Percentiles rank a stretch among this genome's conserved stretches.
These are phyloP conservation scores for Laspeyria flexula DNA, from an alignment of 2,888 invertebrate species.

Conservation along the genomic window DNA sequence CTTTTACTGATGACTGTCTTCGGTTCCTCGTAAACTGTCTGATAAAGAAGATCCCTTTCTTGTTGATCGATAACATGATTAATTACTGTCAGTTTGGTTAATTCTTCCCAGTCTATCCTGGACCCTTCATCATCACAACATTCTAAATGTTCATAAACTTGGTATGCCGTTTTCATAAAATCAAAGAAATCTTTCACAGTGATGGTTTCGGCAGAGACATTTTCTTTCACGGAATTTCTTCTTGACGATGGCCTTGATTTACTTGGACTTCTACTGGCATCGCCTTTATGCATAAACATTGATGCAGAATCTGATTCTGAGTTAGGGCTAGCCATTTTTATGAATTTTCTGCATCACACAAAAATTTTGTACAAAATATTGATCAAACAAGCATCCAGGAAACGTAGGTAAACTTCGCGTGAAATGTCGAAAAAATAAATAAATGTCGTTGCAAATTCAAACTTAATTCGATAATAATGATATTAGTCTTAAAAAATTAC, in stretches of 20 bases:
- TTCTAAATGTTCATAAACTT: conserved; percentile 85
- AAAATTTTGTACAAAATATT: conserved; percentile 45
- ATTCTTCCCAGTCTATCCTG: conserved; percentile 83
- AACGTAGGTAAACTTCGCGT: conserved; percentile 17
- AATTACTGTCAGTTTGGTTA: conserved; percentile 79
- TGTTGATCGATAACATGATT: conserved; percentile 80
- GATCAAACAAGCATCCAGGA: conserved; percentile 60
- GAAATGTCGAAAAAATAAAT: not conserved
- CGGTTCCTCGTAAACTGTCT: conserved; percentile 63
- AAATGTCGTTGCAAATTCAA: conserved; percentile 4
- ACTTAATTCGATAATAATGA: no score
- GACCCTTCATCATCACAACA: conserved; percentile 73
- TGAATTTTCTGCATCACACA: conserved; percentile 23
- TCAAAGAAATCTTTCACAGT: conserved; percentile 90
- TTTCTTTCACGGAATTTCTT: conserved; percentile 58
- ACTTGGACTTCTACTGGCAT: conserved; percentile 53
- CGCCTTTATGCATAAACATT: conserved; percentile 73
- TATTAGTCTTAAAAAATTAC: not conserved
- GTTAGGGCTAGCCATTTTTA: conserved; percentile 70
- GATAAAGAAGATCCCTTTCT: conserved; percentile 74
- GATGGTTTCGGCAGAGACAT: conserved; percentile 84
- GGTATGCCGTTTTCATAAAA: conserved; percentile 90
- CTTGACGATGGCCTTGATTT: conserved; percentile 56
- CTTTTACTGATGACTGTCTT: conserved; percentile 73
- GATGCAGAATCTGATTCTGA: conserved; percentile 67